phyloP scores from a whole-genome alignment of 2,113 vertebrate species.

The Percopsis transmontana region DNA sequence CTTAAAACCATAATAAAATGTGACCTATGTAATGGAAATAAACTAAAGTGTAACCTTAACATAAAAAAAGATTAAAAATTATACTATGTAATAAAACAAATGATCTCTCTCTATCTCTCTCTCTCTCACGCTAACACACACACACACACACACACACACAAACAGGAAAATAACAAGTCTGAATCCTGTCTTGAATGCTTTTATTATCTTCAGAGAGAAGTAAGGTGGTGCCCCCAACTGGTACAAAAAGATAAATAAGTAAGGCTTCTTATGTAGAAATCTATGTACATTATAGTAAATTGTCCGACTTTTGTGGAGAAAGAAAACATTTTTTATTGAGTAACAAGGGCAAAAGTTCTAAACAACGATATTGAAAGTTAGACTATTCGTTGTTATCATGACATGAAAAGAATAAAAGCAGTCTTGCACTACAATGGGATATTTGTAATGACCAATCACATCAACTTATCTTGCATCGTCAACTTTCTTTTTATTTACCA shows the following conservation, averaged over 20 bases:
- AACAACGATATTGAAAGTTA: no score
- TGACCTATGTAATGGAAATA: not conserved
- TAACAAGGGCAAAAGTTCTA: no score
- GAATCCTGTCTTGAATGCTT: not conserved
- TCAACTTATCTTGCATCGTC: not conserved
- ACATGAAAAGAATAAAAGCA: no score
- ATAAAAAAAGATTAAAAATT: not conserved
- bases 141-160: not conserved
- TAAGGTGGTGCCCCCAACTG: no score
- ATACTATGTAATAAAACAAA: not conserved
- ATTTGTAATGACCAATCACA: conserved; percentile 51
- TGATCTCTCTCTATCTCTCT: not conserved
- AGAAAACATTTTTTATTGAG: no score
- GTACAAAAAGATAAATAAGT: no score
- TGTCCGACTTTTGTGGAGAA: no score
- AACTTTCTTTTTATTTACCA: conserved; percentile 30
- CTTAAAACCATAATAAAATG: not conserved
- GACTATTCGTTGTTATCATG: no score
- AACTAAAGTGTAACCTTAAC: no score
- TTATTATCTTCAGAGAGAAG: not conserved
- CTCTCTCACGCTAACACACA: not conserved
- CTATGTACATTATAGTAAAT: no score
- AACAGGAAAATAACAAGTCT: not conserved
- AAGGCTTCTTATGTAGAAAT: no score
- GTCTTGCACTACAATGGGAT: not conserved